phyloP scores from a whole-genome alignment of 2,113 vertebrate species.

The Loxodonta africana region DNA sequence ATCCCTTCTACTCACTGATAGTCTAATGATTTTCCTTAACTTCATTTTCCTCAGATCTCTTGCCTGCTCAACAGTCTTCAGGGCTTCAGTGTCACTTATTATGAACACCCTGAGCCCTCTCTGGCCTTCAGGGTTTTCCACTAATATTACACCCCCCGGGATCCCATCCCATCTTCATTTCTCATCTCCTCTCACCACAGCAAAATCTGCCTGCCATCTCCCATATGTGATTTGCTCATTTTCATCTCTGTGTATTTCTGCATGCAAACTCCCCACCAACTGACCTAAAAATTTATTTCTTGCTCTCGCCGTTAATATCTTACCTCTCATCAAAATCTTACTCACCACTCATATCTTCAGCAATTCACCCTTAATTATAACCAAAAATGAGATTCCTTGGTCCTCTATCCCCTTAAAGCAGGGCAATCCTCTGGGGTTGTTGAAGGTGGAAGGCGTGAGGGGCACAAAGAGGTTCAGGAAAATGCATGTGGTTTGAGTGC shows the following conservation, averaged over 20 bases:
- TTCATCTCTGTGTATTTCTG: slow-evolving; percentile 66
- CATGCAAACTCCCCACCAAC: not conserved
- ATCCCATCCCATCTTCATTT: slow-evolving; percentile 55
- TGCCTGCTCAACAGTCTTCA: not conserved
- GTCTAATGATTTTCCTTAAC: slow-evolving; percentile 19
- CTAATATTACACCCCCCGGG: slow-evolving; percentile 66
- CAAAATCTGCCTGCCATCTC: not conserved
- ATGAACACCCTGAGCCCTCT: slow-evolving; percentile 33
- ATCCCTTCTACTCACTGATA: not conserved
- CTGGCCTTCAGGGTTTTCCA: not conserved
- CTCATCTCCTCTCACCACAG: slow-evolving; percentile 67
- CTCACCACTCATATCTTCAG: slow-evolving; percentile 1
- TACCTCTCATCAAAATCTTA: slow-evolving; percentile 34
- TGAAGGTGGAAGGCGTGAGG: not conserved
- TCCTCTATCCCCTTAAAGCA: not conserved
- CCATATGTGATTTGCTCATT: slow-evolving; percentile 57
- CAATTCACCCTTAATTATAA: slow-evolving; percentile 10
- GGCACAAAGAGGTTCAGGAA: not conserved
- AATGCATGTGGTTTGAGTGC: not conserved
- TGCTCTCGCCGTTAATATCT: not conserved
- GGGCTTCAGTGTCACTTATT: slow-evolving; percentile 34
- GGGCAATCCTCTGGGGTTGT: not conserved
- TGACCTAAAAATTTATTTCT: slow-evolving; percentile 48
- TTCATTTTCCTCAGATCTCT: slow-evolving; percentile 18
- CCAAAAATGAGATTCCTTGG: not conserved